Conservation (phyloP, 1,140 invertebrate species). For the Drosophila ercepeae region DNA sequence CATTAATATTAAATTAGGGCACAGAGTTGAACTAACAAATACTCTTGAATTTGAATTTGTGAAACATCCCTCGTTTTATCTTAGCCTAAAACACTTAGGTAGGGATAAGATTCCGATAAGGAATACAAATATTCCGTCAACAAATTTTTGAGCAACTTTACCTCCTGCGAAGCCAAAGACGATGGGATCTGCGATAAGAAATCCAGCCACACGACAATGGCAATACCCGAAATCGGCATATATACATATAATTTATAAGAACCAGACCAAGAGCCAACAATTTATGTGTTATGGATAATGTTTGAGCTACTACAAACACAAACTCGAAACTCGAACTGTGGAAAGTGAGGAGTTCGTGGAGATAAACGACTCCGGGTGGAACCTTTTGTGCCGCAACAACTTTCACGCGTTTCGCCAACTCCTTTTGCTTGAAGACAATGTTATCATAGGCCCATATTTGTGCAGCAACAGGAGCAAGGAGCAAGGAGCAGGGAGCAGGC, state of each 20-base stretch:
- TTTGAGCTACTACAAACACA: constrained; percentile 40
- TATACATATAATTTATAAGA: constrained; percentile 28
- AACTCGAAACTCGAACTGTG: constrained; percentile 1
- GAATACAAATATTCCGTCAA: constrained; percentile 42
- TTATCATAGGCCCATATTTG: constrained; percentile 78
- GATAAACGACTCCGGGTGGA: constrained; percentile 29
- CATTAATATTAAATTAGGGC: neutral
- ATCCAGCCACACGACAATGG: constrained; percentile 35
- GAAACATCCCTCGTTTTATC: constrained; percentile 3
- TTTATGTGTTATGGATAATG: constrained; percentile 38
- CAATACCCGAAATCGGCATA: constrained; percentile 39
- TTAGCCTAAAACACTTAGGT: constrained; percentile 8
- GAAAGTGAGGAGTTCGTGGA: constrained; percentile 24
- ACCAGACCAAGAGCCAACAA: neutral
- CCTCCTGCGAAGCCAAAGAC: constrained; percentile 35
- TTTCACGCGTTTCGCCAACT: constrained; percentile 60
- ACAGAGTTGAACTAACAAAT: neutral
- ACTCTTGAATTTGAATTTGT: neutral
- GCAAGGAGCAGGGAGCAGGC: neutral
- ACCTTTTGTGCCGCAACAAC: constrained; percentile 62
- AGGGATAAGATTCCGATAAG: constrained; percentile 23
- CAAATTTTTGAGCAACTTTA: constrained; percentile 22
- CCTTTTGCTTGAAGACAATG: constrained; percentile 57
- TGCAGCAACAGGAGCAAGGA: constrained; percentile 43
- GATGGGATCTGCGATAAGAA: constrained; percentile 49